Conservation (phyloP, 2,797 vertebrate species). For the Pipistrellus pipistrellus region DNA sequence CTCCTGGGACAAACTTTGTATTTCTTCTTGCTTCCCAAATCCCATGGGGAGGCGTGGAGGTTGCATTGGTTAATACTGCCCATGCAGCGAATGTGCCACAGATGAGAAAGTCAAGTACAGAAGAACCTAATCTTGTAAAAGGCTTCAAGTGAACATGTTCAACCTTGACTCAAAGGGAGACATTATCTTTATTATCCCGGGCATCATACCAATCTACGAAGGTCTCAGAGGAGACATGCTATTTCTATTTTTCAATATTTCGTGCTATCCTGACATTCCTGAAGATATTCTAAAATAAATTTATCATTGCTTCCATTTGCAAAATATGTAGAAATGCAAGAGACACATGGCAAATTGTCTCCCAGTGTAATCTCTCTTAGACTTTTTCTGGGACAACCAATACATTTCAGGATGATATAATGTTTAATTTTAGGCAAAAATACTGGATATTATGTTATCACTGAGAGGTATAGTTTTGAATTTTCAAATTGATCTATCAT, state of each 20-base stretch:
- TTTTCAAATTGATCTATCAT: background rate
- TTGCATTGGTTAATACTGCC: background rate
- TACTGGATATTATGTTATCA: background rate
- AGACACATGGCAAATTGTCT: background rate
- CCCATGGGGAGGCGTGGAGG: background rate
- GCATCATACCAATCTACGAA: background rate
- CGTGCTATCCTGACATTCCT: background rate
- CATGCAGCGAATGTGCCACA: background rate
- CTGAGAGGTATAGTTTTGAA: background rate
- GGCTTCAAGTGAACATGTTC: background rate
- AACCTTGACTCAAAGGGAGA: background rate
- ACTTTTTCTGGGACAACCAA: background rate
- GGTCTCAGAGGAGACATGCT: background rate
- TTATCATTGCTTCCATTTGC: background rate
- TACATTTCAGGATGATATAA: background rate
- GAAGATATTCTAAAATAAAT: background rate
- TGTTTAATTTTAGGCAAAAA: constrained; percentile 3
- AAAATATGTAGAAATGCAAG: background rate
- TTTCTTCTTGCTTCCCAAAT: background rate
- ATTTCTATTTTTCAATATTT: background rate
- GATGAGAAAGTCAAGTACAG: background rate
- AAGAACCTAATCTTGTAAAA: background rate
- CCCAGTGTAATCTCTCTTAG: background rate
- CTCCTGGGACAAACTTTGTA: background rate
- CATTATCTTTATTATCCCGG: background rate